Evolutionary conservation across 2,888 invertebrate genomes (phyloP), one percentile per base, ranked within the genome.

Genomic region (Girardia tigrina): DNA sequence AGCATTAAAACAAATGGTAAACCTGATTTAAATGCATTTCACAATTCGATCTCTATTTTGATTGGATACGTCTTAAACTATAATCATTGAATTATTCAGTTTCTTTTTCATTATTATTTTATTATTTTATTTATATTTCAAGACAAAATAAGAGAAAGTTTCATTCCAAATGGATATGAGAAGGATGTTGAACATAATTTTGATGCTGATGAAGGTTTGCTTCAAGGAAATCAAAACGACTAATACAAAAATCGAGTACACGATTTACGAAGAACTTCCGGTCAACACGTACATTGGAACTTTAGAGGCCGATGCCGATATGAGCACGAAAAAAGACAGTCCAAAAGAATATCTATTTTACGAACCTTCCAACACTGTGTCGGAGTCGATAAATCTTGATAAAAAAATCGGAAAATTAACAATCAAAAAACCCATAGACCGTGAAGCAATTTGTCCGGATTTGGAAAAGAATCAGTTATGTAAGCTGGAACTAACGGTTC

Each of bases 361-460:
- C 26, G 74, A 74, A 42, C 56, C 74, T 26, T 26, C 74, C 4
- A 74, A 74, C n/a, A 56, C 56, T 56, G 26, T 74, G 23, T 26
- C 56, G 8, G 69, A 74, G 26, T 70, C 26, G 12, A 29, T 75
- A 23, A 69, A 70, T 12, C 75, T 75, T 1, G 75, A 75, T n/a
- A 70, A 26, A 2, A 12, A 26, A 23, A 12, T 71, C 1, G 75
- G 75, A 70, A 75, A 75, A 23, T 70, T 75, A 26, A 71, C 28
- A 26, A 29, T 75, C 12, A 27, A 26, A n/a, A 29, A 75, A 29
- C 26, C 20, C 16, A 70, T 75, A 29, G 75, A 75, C 73, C 72
- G 75, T 1, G 75, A 75, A 74, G 29, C 29, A 29, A 12, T 75
- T 26, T 75, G 74, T 42, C 75, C 75, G 20, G 70, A 70, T 6